phyloP scores from a whole-genome alignment of 1,140 invertebrate species.

The Heliconius hermathena region DNA sequence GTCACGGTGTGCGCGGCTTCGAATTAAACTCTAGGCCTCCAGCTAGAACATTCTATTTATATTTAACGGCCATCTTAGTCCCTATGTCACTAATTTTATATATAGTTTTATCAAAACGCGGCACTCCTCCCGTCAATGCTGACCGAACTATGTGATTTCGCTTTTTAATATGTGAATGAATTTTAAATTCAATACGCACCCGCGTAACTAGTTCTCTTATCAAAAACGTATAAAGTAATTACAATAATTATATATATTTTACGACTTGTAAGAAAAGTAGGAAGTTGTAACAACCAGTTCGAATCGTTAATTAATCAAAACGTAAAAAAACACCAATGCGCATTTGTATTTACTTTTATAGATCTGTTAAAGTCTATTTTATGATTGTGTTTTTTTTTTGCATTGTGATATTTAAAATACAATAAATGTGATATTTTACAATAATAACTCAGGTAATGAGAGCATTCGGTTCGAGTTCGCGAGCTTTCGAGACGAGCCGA shows the following conservation, averaged over 20 bases:
- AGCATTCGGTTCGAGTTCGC: neutral
- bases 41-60: conserved; percentile 52
- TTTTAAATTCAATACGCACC: neutral
- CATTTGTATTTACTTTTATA: conserved; percentile 19
- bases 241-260: conserved; percentile 13
- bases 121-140: conserved; percentile 10
- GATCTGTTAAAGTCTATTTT: neutral
- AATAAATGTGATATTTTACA: conserved; percentile 5
- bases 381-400: neutral
- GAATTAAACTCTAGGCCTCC: conserved; percentile 44
- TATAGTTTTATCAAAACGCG: conserved; percentile 18
- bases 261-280: conserved; percentile 19
- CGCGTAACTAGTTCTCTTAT: neutral
- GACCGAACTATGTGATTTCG: conserved; percentile 2
- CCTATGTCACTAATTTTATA: conserved; percentile 31
- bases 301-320: conserved; percentile 25
- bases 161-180: neutral
- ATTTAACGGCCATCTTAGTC: conserved; percentile 34
- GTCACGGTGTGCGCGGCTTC: conserved; percentile 49
- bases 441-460: neutral
- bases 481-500: neutral
- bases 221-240: neutral
- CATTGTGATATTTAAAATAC: neutral
- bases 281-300: conserved; percentile 20
- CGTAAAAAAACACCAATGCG: neutral